Base-by-base conservation (phyloP, 92 coral and sea anemone species). In the Palythoa heliodiscus region DNA sequence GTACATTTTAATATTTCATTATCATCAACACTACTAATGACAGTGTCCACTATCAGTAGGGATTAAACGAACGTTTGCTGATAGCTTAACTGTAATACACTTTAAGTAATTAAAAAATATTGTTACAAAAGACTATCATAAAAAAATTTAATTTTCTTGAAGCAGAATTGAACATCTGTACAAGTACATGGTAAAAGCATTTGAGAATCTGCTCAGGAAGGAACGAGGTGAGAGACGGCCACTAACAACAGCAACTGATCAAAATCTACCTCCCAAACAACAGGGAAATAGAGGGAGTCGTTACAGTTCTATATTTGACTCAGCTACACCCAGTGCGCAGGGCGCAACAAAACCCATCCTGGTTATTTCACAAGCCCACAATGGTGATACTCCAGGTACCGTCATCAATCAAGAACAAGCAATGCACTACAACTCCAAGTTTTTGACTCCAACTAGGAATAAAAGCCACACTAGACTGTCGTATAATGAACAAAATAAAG, bases 121-220 rank as follows among this genome's bases (percentile, higher is more conserved):
- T 74, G 25, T 29, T 20, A 10, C 19, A 8, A 5, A 55, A 13
- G 15, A 2, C 11, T 15, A 54, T 60, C n/a, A 55, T 55, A 55
- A 12, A 52, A 5, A 39, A 9, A 20, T 74, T 43, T 4, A 48
- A n/a, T 24, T 13, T 6, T 78, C 78, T 50, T 10, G 37, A 66
- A 20, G 16, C 20, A 94, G 98, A 71, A 92, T 87, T 77, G 89
- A 92, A 19, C 98, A 92, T 39, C 77, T 94, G 23, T 94, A 87
- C 73, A 83, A 77, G 15, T 94, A 94, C 60, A 90, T 94, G 71
- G 93, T 90, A 76, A 76, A 85, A 70, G 98, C 98, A 17, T 80
- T 66, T 23, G 84, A 7, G 83, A 88, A 52, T 80, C 86, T 58
- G 55, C 83, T 52, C 60, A 92, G 61, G 77, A 84, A 61, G 70